These are phyloP conservation scores for Pachydiplax longipennis DNA, from an alignment of 2,888 invertebrate genomes.

Conservation along the genomic window DNA sequence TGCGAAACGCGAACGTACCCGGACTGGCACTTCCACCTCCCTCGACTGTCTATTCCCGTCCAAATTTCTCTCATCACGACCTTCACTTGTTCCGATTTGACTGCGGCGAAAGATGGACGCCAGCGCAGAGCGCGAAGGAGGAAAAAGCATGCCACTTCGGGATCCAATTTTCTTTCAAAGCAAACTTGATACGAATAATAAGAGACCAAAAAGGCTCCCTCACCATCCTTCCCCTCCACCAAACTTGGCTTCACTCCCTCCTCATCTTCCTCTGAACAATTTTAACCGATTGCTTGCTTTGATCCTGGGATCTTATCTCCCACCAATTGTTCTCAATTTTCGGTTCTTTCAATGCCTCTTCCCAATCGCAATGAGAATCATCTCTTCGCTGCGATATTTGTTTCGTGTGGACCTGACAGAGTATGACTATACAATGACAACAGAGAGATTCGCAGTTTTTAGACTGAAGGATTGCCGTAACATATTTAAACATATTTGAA, in stretches of 20 bases:
- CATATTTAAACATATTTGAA: too few species aligned
- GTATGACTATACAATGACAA: too few species aligned
- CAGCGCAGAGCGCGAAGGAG: too few species aligned
- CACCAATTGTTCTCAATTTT: neutral
- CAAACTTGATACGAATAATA: neutral
- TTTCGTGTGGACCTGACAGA: too few species aligned
- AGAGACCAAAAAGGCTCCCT: neutral
- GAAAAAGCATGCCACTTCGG: neutral
- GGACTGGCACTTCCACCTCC: constrained; percentile 23
- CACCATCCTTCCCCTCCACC: neutral
- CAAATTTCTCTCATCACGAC: constrained; percentile 22
- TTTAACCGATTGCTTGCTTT: neutral
- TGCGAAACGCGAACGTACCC: neutral
- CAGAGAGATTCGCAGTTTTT: too few species aligned
- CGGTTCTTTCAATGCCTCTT: too few species aligned
- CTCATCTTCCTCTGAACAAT: neutral
- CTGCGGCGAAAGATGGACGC: constrained; percentile 17
- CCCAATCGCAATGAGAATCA: too few species aligned
- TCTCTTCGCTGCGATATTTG: too few species aligned
- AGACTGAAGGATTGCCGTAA: too few species aligned
- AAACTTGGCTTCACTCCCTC: neutral
- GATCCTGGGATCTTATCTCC: neutral
- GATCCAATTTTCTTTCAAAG: neutral
- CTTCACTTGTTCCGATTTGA: constrained; percentile 13
- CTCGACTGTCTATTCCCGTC: constrained; percentile 10